Conservation (phyloP, 1,140 invertebrate genomes). For the Caenorhabditis tropicalis region DNA sequence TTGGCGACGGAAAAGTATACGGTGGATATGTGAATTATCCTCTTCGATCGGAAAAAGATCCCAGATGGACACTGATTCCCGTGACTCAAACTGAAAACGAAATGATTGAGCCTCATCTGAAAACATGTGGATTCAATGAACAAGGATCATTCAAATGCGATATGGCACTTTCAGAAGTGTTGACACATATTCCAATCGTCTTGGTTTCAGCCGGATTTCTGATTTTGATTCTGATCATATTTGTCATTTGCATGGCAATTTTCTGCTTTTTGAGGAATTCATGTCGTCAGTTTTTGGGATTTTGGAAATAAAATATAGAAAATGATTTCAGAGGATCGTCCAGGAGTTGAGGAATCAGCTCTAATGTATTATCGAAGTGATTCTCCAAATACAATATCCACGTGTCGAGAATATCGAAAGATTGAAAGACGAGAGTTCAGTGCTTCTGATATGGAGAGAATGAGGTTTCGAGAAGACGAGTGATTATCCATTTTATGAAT, state of each 20-base stretch:
- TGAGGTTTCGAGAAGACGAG: constrained; percentile 34
- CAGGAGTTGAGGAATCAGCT: constrained; percentile 25
- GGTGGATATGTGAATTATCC: constrained; percentile 60
- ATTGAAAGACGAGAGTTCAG: constrained; percentile 42
- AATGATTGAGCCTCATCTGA: constrained; percentile 56
- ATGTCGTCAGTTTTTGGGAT: constrained; percentile 1
- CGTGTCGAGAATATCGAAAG: constrained; percentile 33
- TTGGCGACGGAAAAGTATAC: constrained; percentile 55
- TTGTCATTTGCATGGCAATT: neutral
- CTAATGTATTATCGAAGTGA: constrained; percentile 49
- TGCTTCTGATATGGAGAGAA: constrained; percentile 28
- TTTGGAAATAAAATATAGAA: neutral
- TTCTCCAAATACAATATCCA: constrained; percentile 43
- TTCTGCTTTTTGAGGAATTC: constrained; percentile 41
- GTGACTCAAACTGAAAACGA: constrained; percentile 56
- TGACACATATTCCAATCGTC: constrained; percentile 38
- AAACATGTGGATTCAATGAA: constrained; percentile 58
- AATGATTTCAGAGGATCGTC: neutral
- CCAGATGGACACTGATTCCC: constrained; percentile 56
- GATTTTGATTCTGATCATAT: constrained; percentile 8
- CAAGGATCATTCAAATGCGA: constrained; percentile 56
- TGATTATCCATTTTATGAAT: neutral
- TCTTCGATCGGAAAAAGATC: constrained; percentile 49
- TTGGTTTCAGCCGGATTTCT: constrained; percentile 3
- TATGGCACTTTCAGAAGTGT: constrained; percentile 45